Conservation (phyloP, 2,888 invertebrate genomes). For the Brenthis daphne region DNA sequence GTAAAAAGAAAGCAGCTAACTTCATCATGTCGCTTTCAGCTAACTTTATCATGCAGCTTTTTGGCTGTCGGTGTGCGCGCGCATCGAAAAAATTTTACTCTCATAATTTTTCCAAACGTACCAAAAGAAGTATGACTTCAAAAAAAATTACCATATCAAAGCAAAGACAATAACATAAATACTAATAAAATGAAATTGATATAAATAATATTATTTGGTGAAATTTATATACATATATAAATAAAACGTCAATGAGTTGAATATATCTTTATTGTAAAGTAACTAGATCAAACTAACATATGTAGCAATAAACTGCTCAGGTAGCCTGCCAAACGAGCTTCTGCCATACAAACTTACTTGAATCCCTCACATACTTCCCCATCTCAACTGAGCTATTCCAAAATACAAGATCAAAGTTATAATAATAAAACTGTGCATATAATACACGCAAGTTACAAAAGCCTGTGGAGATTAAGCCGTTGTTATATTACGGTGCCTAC, state of each 20-base stretch:
- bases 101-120: too few relatives aligned
- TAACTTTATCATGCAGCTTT: too few relatives aligned
- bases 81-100: too few relatives aligned
- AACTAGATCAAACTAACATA: slow-evolving; percentile 69
- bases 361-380: slow-evolving; percentile 54
- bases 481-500: slow-evolving; percentile 47
- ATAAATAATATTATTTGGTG: too few relatives aligned
- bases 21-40: too few relatives aligned
- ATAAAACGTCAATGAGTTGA: slow-evolving; percentile 38
- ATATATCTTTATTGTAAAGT: slow-evolving; percentile 70
- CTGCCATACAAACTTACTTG: slow-evolving; percentile 56
- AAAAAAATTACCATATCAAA: too few relatives aligned
- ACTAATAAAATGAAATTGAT: too few relatives aligned
- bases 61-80: too few relatives aligned
- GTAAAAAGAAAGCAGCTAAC: too few relatives aligned
- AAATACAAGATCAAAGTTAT: slow-evolving; percentile 71
- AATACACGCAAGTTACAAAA: slow-evolving; percentile 65
- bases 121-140: too few relatives aligned
- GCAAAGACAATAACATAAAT: too few relatives aligned
- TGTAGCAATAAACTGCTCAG: slow-evolving; percentile 73
- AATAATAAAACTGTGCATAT: slow-evolving; percentile 69
- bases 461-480: slow-evolving; percentile 40
- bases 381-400: slow-evolving; percentile 62
- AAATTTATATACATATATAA: slow-evolving; percentile 2
- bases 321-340: slow-evolving; percentile 44